These are phyloP conservation scores for Sminthurinus aureus DNA, from an alignment of 2,888 invertebrate species.

Conservation along the genomic window DNA sequence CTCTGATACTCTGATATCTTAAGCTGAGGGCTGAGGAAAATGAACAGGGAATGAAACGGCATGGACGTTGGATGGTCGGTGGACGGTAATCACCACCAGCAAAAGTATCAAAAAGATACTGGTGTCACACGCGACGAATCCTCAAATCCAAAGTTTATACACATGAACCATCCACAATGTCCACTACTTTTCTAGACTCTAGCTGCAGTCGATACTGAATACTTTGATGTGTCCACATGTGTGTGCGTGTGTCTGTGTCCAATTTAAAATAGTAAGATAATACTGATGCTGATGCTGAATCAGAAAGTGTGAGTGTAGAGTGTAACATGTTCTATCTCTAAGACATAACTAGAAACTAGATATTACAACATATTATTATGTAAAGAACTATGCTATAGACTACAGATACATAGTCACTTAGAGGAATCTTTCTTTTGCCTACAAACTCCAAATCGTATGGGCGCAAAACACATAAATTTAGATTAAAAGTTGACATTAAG, in stretches of 20 bases:
- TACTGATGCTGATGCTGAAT: not conserved
- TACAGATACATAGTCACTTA: not conserved
- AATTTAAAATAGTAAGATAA: not conserved
- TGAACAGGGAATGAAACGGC: not conserved
- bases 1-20: not conserved
- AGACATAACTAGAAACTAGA: not conserved
- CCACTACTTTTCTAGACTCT: not conserved
- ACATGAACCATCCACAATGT: not conserved
- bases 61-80: not conserved
- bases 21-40: not conserved
- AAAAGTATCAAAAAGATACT: slow-evolving; percentile 3
- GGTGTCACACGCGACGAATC: slow-evolving; percentile 16
- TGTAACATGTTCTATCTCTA: not conserved
- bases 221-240: not conserved
- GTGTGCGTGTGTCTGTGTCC: not conserved
- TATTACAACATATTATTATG: not conserved
- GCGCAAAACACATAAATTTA: slow-evolving; percentile 45
- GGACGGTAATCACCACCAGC: slow-evolving; percentile 13
- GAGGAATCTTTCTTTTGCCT: not conserved
- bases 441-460: slow-evolving; percentile 11
- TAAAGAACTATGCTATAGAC: not conserved
- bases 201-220: not conserved
- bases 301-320: not conserved
- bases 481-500: slow-evolving; percentile 46
- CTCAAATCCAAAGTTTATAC: not conserved